These are phyloP conservation scores for Corydoras maculifer DNA, from an alignment of 2,113 vertebrate species.

Conservation along the genomic window DNA sequence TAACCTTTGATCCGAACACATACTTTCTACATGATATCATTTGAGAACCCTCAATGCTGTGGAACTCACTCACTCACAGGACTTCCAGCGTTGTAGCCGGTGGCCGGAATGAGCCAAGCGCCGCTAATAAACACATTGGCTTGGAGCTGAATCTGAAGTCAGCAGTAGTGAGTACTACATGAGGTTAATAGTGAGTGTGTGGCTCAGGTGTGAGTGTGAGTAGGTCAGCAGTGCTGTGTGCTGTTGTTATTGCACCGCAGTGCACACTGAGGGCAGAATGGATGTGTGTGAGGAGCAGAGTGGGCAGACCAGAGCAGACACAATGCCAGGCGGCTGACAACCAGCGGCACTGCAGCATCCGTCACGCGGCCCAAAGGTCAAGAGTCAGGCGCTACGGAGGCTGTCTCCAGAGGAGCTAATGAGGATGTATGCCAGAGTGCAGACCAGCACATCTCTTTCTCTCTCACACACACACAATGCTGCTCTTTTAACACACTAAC, in stretches of 20 bases:
- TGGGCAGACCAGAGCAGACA: constrained; percentile 28
- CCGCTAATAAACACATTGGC: neutral
- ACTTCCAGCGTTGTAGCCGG: too few species aligned
- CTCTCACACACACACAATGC: neutral
- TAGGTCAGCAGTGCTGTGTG: neutral
- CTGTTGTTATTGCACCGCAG: constrained; percentile 12
- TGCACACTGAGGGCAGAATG: constrained; percentile 15
- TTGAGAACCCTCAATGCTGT: too few species aligned
- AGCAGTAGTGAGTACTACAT: too few species aligned
- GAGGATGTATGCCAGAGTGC: constrained; percentile 39
- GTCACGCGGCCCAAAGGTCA: constrained; percentile 39
- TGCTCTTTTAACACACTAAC: neutral
- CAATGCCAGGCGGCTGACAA: constrained; percentile 32
- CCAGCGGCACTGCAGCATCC: constrained; percentile 35
- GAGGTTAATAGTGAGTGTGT: neutral
- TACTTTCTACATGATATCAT: too few species aligned
- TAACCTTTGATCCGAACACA: too few species aligned
- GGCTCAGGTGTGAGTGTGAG: neutral
- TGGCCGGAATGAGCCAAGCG: neutral
- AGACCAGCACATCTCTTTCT: constrained; percentile 13
- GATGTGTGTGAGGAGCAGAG: constrained; percentile 17
- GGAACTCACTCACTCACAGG: too few species aligned
- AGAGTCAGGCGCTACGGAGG: constrained; percentile 14
- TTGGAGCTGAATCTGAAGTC: too few species aligned
- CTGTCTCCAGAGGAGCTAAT: constrained; percentile 39